phyloP scores from a whole-genome alignment of 2,797 vertebrate species.

The Leucoraja ocellata region DNA sequence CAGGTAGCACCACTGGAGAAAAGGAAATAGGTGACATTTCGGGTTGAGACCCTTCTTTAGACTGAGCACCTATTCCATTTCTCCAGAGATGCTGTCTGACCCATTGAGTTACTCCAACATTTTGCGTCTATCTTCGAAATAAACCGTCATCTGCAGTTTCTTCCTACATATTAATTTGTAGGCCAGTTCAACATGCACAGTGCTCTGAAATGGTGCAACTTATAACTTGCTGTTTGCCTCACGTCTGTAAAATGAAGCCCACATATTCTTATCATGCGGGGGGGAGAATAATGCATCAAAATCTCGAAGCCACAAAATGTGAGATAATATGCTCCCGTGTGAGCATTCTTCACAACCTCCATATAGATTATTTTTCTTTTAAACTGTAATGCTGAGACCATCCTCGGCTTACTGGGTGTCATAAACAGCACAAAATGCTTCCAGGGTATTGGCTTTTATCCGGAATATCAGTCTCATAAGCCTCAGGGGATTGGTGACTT shows the following conservation, averaged over 20 bases:
- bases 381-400: not conserved
- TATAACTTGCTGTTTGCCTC: not conserved
- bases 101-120: too few species aligned
- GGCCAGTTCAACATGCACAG: too few species aligned
- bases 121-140: too few species aligned
- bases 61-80: too few species aligned
- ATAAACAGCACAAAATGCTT: conserved; percentile 28
- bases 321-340: not conserved
- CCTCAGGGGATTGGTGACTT: conserved; percentile 14
- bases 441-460: conserved; percentile 35
- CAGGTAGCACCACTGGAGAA: too few species aligned
- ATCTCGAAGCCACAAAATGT: not conserved
- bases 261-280: not conserved
- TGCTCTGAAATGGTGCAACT: not conserved
- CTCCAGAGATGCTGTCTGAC: too few species aligned
- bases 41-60: too few species aligned
- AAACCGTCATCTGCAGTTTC: too few species aligned
- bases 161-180: too few species aligned
- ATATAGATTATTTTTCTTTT: conserved; percentile 5
- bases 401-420: conserved; percentile 20
- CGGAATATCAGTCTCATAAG: conserved; percentile 23
- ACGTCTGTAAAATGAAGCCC: not conserved
- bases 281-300: not conserved
- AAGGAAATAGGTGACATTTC: too few species aligned
- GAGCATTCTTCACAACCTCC: conserved; percentile 10